phyloP scores from a whole-genome alignment of 2,888 invertebrate genomes.

The Seira musarum region DNA sequence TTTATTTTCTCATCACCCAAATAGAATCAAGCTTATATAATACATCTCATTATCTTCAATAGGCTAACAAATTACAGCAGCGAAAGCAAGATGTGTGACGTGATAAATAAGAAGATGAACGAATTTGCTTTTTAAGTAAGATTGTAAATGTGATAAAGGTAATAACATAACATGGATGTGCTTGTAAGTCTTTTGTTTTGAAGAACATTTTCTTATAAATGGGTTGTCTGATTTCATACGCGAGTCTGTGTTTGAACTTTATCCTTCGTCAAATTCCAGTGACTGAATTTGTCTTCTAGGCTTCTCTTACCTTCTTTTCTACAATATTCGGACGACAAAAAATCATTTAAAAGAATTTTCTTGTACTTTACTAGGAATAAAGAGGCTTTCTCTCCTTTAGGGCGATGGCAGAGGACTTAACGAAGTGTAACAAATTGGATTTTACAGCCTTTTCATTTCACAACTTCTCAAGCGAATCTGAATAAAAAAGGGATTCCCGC shows the following conservation, averaged over 20 bases:
- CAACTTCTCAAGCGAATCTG: slow-evolving; percentile 34
- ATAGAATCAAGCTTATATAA: no score
- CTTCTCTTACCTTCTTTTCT: no score
- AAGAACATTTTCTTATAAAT: neutral
- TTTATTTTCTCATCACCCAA: no score
- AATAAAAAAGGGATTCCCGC: slow-evolving; percentile 25
- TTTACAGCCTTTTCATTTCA: slow-evolving; percentile 51
- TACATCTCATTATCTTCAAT: no score
- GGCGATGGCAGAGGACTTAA: slow-evolving; percentile 31
- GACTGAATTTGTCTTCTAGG: neutral
- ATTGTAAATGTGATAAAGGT: neutral
- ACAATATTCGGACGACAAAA: no score
- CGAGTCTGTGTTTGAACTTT: neutral
- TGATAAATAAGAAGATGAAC: neutral
- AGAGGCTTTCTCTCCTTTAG: slow-evolving; percentile 29
- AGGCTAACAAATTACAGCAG: no score
- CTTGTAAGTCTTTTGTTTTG: neutral
- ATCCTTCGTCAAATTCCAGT: neutral
- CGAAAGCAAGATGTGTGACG: no score
- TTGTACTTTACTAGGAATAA: neutral
- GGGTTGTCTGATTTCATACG: neutral
- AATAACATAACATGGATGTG: neutral
- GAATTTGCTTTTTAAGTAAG: neutral
- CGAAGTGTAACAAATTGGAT: slow-evolving; percentile 58
- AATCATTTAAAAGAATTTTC: neutral